Conservation (phyloP, 1,140 invertebrate genomes). For the Panagrolaimus sp. region DNA sequence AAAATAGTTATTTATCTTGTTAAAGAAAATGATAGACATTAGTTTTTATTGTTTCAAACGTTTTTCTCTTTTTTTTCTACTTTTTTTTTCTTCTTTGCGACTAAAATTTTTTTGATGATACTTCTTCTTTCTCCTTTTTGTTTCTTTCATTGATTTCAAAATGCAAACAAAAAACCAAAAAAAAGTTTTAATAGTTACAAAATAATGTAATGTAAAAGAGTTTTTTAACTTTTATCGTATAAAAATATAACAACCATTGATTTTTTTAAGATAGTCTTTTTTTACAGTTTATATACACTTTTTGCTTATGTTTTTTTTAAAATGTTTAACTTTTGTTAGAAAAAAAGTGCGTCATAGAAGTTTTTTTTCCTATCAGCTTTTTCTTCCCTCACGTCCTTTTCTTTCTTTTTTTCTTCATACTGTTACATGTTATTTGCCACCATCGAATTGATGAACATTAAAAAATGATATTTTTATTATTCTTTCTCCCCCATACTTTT, state of each 20-base stretch:
- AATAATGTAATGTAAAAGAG: too few species aligned
- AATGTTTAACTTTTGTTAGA: neutral
- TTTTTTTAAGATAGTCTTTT: neutral
- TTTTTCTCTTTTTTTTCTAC: too few species aligned
- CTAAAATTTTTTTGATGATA: too few species aligned
- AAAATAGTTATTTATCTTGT: too few species aligned
- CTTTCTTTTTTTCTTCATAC: neutral
- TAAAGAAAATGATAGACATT: too few species aligned
- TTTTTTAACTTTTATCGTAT: too few species aligned
- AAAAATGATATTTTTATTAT: too few species aligned
- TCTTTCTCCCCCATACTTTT: too few species aligned
- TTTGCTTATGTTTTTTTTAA: neutral
- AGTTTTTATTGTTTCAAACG: too few species aligned
- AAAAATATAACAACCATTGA: neutral
- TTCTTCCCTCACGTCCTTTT: neutral
- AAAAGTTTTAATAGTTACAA: neutral
- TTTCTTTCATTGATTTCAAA: neutral
- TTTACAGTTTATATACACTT: neutral
- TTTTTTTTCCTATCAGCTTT: neutral
- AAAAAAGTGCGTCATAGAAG: conserved; percentile 4
- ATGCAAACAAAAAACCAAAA: conserved; percentile 2
- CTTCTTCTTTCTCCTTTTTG: neutral
- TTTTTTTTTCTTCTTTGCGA: too few species aligned
- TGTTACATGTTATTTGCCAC: too few species aligned
- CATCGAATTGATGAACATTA: too few species aligned